Conservation (phyloP, 1,140 invertebrate species). For the Hylyphantes graminicola region DNA sequence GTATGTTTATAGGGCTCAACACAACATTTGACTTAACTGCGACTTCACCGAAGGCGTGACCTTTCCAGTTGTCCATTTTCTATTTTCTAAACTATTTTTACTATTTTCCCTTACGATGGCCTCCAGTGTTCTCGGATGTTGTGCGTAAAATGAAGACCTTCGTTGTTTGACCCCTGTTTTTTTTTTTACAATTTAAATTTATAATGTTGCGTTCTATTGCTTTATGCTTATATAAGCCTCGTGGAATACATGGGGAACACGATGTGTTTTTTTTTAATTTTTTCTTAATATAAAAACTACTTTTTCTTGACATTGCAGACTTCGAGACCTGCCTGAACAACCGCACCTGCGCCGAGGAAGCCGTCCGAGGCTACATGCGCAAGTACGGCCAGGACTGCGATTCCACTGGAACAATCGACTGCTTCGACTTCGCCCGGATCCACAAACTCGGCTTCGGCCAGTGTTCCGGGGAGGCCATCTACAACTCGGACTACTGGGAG, state of each 20-base stretch:
- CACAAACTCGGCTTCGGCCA: slow-evolving; percentile 69
- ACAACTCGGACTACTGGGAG: slow-evolving; percentile 42
- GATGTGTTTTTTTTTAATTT: no score
- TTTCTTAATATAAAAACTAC: no score
- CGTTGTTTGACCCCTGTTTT: not conserved
- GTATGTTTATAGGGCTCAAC: no score
- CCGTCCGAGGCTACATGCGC: slow-evolving; percentile 82
- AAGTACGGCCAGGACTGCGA: slow-evolving; percentile 87
- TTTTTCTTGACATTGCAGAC: slow-evolving; percentile 68
- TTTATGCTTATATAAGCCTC: not conserved
- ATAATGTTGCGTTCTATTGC: not conserved
- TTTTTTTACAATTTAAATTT: no score
- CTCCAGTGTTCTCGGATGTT: no score
- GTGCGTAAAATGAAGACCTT: no score
- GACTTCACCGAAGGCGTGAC: no score
- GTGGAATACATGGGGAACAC: no score
- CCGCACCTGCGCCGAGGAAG: slow-evolving; percentile 78
- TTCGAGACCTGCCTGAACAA: slow-evolving; percentile 80
- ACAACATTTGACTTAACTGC: no score
- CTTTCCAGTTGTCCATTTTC: no score
- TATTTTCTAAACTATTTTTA: no score
- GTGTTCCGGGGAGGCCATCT: slow-evolving; percentile 9
- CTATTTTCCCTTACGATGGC: no score
- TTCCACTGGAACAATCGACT: slow-evolving; percentile 79
- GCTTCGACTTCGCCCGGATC: slow-evolving; percentile 83